These are phyloP conservation scores for Festucalex cinctus DNA, from an alignment of 2,113 vertebrate species.

Conservation along the genomic window DNA sequence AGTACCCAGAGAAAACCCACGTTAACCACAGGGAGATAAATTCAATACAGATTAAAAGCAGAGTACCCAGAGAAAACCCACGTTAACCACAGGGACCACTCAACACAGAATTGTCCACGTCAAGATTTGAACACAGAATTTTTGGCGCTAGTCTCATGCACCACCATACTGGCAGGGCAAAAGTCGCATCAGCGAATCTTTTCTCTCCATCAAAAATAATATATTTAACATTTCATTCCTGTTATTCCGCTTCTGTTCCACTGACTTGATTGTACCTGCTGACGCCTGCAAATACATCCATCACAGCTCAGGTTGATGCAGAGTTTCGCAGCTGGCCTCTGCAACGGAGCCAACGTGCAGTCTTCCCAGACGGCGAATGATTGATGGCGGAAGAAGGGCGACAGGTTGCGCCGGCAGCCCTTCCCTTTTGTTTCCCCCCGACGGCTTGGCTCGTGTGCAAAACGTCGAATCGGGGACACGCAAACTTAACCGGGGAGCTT, in stretches of 20 bases:
- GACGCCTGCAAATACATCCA: slow-evolving; percentile 29
- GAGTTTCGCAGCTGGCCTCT: slow-evolving; percentile 41
- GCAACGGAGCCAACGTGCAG: slow-evolving; percentile 43
- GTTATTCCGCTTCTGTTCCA: not conserved
- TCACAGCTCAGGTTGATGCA: slow-evolving; percentile 52
- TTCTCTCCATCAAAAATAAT: not conserved
- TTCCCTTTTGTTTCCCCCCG: slow-evolving; percentile 47
- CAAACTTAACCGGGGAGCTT: slow-evolving; percentile 50
- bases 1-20: no score
- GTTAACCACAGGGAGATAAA: no score
- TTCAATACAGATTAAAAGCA: no score
- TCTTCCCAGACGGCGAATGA: slow-evolving; percentile 62
- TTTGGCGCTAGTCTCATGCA: not conserved
- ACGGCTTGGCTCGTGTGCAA: slow-evolving; percentile 29
- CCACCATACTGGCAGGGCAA: not conserved
- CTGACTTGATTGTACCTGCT: not conserved
- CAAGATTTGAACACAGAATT: not conserved
- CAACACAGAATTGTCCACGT: not conserved
- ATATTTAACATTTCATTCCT: not conserved
- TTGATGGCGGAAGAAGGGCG: slow-evolving; percentile 51
- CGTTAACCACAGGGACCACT: not conserved
- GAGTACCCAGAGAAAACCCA: no score
- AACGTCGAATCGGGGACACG: slow-evolving; percentile 58
- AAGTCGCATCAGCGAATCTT: not conserved
- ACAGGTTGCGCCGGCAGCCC: slow-evolving; percentile 39